Evolutionary conservation across 2,113 vertebrate genomes (phyloP).

Genomic region (Picathartes gymnocephalus): DNA sequence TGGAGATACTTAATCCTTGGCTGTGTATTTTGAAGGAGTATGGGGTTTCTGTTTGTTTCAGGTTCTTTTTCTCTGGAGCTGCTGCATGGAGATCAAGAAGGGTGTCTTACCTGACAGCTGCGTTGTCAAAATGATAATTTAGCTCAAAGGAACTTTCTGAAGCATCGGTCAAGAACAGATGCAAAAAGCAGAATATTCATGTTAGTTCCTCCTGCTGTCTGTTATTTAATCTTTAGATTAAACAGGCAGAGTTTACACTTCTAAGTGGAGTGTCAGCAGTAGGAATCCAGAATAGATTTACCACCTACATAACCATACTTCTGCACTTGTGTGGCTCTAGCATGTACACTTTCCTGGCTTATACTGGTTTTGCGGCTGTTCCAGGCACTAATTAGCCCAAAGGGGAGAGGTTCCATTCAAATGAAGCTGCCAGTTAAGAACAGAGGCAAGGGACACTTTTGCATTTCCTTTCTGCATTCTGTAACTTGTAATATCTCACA

Average conservation of each 20-base stretch:
- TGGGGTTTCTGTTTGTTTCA: neutral
- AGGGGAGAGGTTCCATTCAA: neutral
- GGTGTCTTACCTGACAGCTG: neutral
- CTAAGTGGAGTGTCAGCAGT: neutral
- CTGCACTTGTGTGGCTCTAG: neutral
- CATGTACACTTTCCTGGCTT: neutral
- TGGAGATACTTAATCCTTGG: neutral
- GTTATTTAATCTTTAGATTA: neutral
- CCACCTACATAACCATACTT: accelerated
- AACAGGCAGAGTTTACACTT: neutral
- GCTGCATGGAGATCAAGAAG: neutral
- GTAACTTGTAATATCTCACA: neutral
- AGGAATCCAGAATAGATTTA: neutral
- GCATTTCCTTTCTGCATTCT: neutral
- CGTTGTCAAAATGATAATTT: neutral
- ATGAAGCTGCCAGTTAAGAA: neutral
- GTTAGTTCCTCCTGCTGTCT: neutral
- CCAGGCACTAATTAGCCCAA: neutral
- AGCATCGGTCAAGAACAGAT: neutral
- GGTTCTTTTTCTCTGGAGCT: neutral
- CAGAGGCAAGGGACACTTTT: neutral
- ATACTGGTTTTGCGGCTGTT: neutral
- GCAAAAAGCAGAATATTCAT: neutral
- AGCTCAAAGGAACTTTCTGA: neutral
- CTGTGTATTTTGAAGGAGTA: neutral